A percentile compares a stretch with the other conserved stretches of the same genome.
phyloP scores from a whole-genome alignment of 1,140 invertebrate species.

The Drosophila jambulina region DNA sequence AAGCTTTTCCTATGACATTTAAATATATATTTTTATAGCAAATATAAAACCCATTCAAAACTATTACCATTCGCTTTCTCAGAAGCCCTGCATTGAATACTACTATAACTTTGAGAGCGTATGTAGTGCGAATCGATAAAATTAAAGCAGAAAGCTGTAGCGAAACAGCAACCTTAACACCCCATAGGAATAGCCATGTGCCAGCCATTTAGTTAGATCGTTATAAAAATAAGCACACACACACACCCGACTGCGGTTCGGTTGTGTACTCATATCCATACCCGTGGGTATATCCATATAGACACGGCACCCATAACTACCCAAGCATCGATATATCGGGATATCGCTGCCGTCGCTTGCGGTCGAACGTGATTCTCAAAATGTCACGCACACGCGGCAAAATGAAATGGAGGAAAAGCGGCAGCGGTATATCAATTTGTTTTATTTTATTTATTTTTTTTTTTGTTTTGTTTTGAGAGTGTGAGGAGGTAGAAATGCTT shows the following conservation, averaged over 20 bases:
- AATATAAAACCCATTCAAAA: neutral
- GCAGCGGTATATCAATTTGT: conserved; percentile 49
- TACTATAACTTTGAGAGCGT: neutral
- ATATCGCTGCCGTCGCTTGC: conserved; percentile 54
- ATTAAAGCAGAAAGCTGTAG: conserved; percentile 39
- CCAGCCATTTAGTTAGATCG: conserved; percentile 58
- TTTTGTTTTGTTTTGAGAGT: neutral
- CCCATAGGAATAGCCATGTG: conserved; percentile 49
- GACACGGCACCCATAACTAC: conserved; percentile 48
- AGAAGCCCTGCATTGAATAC: neutral
- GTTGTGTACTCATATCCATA: conserved; percentile 18
- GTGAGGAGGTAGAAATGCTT: conserved; percentile 31
- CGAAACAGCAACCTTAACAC: conserved; percentile 17
- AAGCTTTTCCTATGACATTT: neutral
- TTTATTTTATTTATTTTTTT: conserved; percentile 23
- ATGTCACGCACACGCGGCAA: conserved; percentile 71
- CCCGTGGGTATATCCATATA: conserved; percentile 49
- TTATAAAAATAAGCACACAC: conserved; percentile 54
- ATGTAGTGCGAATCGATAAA: conserved; percentile 31
- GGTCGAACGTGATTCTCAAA: conserved; percentile 77
- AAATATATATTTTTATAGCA: neutral
- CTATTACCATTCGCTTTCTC: neutral
- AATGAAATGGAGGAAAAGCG: conserved; percentile 38
- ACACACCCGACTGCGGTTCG: conserved; percentile 10
- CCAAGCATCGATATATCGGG: conserved; percentile 57